Evolutionary conservation across 2,797 vertebrate genomes (phyloP).

Genomic region (Yasuhikotakia modesta): DNA sequence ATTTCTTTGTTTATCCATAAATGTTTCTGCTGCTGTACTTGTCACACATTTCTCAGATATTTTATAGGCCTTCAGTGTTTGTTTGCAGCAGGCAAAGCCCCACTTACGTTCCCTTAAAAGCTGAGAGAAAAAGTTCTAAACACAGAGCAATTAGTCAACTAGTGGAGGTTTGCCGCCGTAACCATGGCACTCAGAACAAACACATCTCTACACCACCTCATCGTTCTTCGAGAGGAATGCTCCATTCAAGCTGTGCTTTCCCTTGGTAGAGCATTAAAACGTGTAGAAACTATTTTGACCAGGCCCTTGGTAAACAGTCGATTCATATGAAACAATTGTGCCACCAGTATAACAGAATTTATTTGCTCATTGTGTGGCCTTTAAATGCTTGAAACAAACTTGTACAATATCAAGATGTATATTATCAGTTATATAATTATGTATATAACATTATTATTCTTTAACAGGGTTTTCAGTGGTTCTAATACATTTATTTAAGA

Average conservation of each 20-base stretch:
- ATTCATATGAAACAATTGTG: background rate
- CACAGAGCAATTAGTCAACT: background rate
- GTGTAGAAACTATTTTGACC: background rate
- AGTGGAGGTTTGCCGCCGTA: slow-evolving; percentile 30
- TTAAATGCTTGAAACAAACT: background rate
- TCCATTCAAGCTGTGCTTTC: background rate
- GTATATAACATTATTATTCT: background rate
- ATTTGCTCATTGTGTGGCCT: slow-evolving; percentile 29
- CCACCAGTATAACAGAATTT: background rate
- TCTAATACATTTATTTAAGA: slow-evolving; percentile 9
- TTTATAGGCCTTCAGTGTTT: slow-evolving; percentile 1
- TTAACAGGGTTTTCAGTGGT: background rate
- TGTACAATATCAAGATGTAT: background rate
- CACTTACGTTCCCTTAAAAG: background rate
- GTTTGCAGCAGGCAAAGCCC: slow-evolving; percentile 11
- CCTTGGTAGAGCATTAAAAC: background rate
- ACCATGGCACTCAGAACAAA: slow-evolving; percentile 37
- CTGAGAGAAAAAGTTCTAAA: slow-evolving; percentile 18
- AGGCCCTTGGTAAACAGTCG: background rate
- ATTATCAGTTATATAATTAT: background rate
- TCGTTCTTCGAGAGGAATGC: slow-evolving; percentile 2
- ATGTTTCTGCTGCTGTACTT: background rate
- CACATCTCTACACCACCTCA: slow-evolving; percentile 4
- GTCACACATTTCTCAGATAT: background rate
- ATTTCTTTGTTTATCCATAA: slow-evolving; percentile 18